A percentile compares a stretch with the other conserved stretches of the same genome.
Evolutionary conservation across 1,140 invertebrate genomes (phyloP).

Genomic region (Listronotus oregonensis): DNA sequence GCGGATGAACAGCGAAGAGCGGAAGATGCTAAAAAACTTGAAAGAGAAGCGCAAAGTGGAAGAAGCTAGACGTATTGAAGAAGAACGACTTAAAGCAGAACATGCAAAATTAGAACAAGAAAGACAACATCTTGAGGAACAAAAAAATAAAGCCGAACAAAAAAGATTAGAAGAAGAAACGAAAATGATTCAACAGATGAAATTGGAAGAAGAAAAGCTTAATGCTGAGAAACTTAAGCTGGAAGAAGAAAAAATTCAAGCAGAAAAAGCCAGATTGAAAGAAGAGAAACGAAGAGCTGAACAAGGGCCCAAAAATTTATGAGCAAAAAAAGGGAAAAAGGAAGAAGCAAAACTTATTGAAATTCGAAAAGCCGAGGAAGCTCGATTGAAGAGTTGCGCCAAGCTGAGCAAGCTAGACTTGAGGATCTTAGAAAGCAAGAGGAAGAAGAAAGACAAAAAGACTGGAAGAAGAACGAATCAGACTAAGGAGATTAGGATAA

Average conservation of each 20-base stretch:
- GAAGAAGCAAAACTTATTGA: constrained; percentile 44
- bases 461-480: constrained; percentile 39
- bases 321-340: constrained; percentile 37
- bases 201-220: constrained; percentile 56
- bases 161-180: constrained; percentile 52
- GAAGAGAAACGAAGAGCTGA: constrained; percentile 52
- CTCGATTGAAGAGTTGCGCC: constrained; percentile 15
- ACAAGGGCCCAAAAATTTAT: constrained; percentile 17
- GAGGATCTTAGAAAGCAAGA: constrained; percentile 50
- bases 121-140: constrained; percentile 36
- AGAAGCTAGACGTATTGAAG: constrained; percentile 33
- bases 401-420: constrained; percentile 42
- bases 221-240: constrained; percentile 35
- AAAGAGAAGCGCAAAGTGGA: constrained; percentile 43
- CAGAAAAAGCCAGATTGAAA: constrained; percentile 39
- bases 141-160: constrained; percentile 49
- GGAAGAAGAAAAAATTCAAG: constrained; percentile 28
- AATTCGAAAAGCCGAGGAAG: constrained; percentile 33
- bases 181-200: constrained; percentile 48
- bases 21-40: constrained; percentile 28
- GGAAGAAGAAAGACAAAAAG: constrained; percentile 29
- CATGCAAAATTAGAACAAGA: constrained; percentile 33
- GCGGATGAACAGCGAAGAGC: constrained; percentile 42
- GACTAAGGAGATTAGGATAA: constrained; percentile 23
- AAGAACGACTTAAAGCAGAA: constrained; percentile 43